phyloP scores from a whole-genome alignment of 23 tunicate genomes.

The Aplidium turbinatum region DNA sequence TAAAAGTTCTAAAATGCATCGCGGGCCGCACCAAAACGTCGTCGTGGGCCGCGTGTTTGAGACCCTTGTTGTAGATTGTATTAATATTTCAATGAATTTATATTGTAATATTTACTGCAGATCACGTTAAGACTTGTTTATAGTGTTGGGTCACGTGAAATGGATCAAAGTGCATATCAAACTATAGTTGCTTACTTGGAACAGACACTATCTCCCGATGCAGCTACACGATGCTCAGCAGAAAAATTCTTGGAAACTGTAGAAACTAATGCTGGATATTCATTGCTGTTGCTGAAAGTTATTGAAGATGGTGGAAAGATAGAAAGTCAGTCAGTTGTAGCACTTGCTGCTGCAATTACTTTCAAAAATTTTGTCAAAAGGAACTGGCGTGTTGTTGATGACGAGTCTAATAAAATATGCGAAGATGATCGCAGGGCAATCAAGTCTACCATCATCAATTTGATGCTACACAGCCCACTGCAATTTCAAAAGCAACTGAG shows the following conservation, averaged over 20 bases:
- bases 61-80: too few species aligned
- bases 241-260: slow-evolving; percentile 84
- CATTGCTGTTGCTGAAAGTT: slow-evolving; percentile 68
- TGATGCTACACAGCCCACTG: slow-evolving; percentile 82
- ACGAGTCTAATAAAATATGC: slow-evolving; percentile 53
- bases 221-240: slow-evolving; percentile 54
- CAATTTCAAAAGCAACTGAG: slow-evolving; percentile 82
- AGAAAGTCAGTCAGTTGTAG: slow-evolving; percentile 5
- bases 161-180: slow-evolving; percentile 13
- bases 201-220: slow-evolving; percentile 58
- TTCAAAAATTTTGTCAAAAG: slow-evolving; percentile 90
- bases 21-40: too few species aligned
- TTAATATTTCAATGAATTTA: too few species aligned
- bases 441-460: slow-evolving; percentile 64
- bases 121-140: too few species aligned
- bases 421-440: slow-evolving; percentile 76
- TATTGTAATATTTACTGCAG: too few species aligned
- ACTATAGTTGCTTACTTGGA: slow-evolving; percentile 52
- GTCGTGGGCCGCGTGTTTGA: too few species aligned
- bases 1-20: too few species aligned
- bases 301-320: slow-evolving; percentile 49
- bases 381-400: slow-evolving; percentile 84
- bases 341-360: slow-evolving; percentile 66
- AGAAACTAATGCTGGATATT: slow-evolving; percentile 65
- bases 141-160: too few species aligned